These are phyloP conservation scores for Quadroppia sp. DNA, from an alignment of 2,888 invertebrate genomes.

Conservation along the genomic window DNA sequence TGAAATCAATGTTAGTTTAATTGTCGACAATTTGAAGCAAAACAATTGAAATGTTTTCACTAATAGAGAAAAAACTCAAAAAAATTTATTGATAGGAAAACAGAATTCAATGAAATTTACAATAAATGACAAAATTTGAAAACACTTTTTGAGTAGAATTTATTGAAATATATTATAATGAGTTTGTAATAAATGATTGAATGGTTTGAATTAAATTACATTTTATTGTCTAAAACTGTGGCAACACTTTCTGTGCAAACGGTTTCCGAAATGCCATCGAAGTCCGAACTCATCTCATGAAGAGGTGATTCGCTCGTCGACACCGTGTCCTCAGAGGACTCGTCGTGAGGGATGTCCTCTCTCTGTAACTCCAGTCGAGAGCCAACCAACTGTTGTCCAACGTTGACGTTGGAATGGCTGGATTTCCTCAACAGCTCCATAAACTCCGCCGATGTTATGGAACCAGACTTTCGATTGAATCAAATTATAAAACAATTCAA, in stretches of 20 bases:
- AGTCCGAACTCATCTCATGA: background rate
- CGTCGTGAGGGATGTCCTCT: background rate
- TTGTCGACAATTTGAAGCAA: too few relatives aligned
- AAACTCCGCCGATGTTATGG: background rate
- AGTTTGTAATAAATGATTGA: too few relatives aligned
- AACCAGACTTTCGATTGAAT: background rate
- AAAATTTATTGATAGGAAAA: too few relatives aligned
- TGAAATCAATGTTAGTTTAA: too few relatives aligned
- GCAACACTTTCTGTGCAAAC: background rate
- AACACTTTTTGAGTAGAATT: too few relatives aligned
- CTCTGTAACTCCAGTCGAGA: background rate
- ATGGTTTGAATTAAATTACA: too few relatives aligned
- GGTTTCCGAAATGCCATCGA: background rate
- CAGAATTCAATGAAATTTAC: too few relatives aligned
- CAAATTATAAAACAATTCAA: background rate
- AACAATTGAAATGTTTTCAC: too few relatives aligned
- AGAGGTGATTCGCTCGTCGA: conserved; percentile 13
- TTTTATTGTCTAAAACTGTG: background rate
- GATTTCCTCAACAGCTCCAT: background rate
- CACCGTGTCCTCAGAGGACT: conserved; percentile 13
- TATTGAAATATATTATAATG: too few relatives aligned
- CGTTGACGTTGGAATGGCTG: background rate
- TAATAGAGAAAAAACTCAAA: too few relatives aligned
- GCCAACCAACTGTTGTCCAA: background rate
- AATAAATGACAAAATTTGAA: too few relatives aligned